phyloP scores from a whole-genome alignment of 2,113 vertebrate genomes.

The Pontoporia blainvillei region DNA sequence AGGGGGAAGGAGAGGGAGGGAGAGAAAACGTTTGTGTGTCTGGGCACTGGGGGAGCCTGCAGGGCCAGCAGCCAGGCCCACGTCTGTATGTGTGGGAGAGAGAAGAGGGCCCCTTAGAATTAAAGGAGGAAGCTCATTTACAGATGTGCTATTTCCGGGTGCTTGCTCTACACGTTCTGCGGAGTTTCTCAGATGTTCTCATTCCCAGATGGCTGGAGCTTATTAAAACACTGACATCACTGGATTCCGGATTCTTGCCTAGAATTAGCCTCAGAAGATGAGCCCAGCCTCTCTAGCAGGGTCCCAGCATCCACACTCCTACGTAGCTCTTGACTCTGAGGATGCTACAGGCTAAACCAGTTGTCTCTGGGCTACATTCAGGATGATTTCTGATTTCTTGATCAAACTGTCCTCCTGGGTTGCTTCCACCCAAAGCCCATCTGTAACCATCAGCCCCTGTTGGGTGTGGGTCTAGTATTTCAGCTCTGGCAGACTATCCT shows the following conservation, averaged over 20 bases:
- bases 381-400: not conserved
- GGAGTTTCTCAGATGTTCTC: not conserved
- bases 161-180: conserved; percentile 18
- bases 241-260: conserved; percentile 34
- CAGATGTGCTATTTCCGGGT: conserved; percentile 37
- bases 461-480: not conserved
- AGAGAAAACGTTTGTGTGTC: not conserved
- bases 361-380: not conserved
- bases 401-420: not conserved
- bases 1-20: conserved; percentile 52
- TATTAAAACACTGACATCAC: not conserved
- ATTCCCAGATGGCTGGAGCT: not conserved
- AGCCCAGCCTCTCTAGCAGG: not conserved
- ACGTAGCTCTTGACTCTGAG: not conserved
- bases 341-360: not conserved
- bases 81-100: not conserved
- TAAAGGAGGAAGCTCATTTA: conserved; percentile 44
- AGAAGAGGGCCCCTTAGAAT: not conserved
- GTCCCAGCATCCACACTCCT: not conserved
- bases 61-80: not conserved
- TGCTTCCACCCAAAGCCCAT: not conserved
- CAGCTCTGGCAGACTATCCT: not conserved
- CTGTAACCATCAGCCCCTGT: rapidly evolving
- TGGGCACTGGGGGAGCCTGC: not conserved
- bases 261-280: not conserved